phyloP scores from a whole-genome alignment of 2,888 invertebrate genomes.

The Drosophila borealis region DNA sequence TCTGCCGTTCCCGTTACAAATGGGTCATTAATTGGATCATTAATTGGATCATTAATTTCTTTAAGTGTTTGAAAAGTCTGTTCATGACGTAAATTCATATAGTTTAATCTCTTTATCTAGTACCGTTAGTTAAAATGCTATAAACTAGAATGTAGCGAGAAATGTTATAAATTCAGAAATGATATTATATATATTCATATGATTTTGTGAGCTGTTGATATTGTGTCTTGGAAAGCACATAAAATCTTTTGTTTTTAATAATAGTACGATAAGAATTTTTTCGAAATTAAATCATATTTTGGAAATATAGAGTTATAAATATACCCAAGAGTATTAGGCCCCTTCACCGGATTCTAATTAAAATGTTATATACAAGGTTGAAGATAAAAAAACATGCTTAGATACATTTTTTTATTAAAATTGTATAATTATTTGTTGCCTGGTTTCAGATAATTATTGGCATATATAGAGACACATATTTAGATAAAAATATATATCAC shows the following conservation, averaged over 20 bases:
- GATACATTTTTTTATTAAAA: conserved; percentile 4
- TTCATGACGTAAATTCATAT: conserved; percentile 8
- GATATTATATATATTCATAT: background rate
- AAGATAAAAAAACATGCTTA: conserved; percentile 8
- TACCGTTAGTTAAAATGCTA: conserved; percentile 2
- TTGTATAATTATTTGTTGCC: conserved; percentile 2
- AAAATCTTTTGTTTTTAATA: background rate
- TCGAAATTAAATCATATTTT: background rate
- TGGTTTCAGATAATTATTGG: background rate
- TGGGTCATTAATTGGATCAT: background rate
- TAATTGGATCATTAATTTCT: conserved; percentile 1
- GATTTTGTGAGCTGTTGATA: background rate
- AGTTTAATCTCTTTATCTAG: background rate
- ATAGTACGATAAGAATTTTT: background rate
- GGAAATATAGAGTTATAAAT: conserved; percentile 18
- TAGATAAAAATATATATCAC: conserved; percentile 56
- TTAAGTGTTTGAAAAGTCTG: background rate
- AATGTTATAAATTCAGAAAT: conserved; percentile 12
- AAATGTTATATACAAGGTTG: conserved; percentile 31
- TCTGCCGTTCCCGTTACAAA: background rate
- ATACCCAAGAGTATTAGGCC: conserved; percentile 24
- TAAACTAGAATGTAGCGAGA: background rate
- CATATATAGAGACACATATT: conserved; percentile 30
- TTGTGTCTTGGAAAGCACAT: background rate
- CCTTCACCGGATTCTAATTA: conserved; percentile 39